Conservation (phyloP, 2,113 vertebrate genomes). For the Phrynocephalus versicolor region DNA sequence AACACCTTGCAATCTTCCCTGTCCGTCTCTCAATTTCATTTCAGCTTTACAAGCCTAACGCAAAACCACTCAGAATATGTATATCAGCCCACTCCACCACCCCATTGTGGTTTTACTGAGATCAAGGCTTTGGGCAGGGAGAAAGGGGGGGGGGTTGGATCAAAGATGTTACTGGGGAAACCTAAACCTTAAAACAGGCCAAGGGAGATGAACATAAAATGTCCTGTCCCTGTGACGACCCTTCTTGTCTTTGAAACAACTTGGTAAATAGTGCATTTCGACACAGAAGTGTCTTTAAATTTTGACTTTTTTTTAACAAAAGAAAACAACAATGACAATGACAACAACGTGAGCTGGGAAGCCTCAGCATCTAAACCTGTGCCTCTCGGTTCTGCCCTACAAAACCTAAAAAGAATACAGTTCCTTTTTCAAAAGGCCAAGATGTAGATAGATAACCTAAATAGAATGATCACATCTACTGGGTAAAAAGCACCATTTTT, state of each 20-base stretch:
- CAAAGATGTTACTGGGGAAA: background rate
- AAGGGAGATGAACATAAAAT: background rate
- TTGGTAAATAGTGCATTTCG: too few species aligned
- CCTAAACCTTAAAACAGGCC: background rate
- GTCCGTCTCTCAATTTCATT: background rate
- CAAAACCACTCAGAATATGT: background rate
- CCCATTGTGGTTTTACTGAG: too few species aligned
- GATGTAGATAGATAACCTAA: background rate
- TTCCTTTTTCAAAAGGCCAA: background rate
- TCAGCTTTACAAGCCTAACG: background rate
- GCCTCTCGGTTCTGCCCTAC: background rate
- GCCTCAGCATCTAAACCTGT: too few species aligned
- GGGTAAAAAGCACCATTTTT: too few species aligned
- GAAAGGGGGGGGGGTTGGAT: too few species aligned
- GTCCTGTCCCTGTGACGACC: too few species aligned
- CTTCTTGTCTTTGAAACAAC: background rate
- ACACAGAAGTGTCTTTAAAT: too few species aligned
- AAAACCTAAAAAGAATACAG: too few species aligned
- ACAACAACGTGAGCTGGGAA: too few species aligned
- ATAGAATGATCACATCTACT: background rate
- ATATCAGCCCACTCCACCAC: too few species aligned
- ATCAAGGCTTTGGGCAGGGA: background rate
- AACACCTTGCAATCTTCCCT: background rate
- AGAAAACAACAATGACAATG: too few species aligned
- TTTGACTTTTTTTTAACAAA: too few species aligned